phyloP scores from a whole-genome alignment of 2,113 vertebrate species.

The Hyaena hyaena region DNA sequence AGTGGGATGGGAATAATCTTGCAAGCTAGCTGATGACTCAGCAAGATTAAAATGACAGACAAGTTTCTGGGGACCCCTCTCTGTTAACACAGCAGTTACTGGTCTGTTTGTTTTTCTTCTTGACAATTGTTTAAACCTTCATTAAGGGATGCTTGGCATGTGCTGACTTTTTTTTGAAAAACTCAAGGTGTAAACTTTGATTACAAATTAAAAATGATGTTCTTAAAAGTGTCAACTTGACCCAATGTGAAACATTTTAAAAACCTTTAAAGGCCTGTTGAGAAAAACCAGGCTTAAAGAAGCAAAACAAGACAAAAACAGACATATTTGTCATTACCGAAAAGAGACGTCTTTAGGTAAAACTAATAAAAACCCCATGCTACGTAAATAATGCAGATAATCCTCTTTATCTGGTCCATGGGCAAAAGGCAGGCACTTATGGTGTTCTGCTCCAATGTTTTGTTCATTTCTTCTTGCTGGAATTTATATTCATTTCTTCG shows the following conservation, averaged over 20 bases:
- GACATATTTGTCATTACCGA: background rate
- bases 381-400: background rate
- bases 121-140: background rate
- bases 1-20: background rate
- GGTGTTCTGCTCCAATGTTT: background rate
- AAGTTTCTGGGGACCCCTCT: background rate
- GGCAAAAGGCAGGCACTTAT: background rate
- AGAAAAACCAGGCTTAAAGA: background rate
- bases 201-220: conserved; percentile 54
- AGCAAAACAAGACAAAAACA: background rate
- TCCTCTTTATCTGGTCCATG: background rate
- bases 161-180: background rate
- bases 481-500: background rate
- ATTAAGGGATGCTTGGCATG: background rate
- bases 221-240: conserved; percentile 1
- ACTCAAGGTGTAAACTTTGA: background rate
- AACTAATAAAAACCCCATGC: background rate
- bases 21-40: background rate
- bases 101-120: background rate
- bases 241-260: background rate
- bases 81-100: background rate
- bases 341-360: background rate
- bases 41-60: background rate
- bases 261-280: background rate
- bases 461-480: background rate